These are phyloP conservation scores for Panagrolaimus sp. DNA, from an alignment of 1,140 invertebrate species.

Conservation along the genomic window DNA sequence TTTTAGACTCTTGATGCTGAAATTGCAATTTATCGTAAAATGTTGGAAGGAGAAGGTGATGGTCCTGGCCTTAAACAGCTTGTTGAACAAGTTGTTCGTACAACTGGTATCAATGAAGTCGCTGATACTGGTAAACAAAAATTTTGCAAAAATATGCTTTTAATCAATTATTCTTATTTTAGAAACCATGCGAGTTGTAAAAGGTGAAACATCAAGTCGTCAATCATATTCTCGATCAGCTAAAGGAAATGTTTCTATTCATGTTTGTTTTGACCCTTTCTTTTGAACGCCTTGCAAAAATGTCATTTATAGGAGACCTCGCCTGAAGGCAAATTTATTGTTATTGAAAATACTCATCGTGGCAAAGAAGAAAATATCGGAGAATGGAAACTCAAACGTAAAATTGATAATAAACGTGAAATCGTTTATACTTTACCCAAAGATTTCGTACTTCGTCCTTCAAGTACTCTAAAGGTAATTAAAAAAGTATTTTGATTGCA, in stretches of 20 bases:
- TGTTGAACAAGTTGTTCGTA: conserved; percentile 59
- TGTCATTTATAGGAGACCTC: conserved; percentile 16
- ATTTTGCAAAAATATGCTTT: conserved; percentile 9
- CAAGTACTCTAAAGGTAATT: conserved; percentile 23
- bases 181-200: conserved; percentile 60
- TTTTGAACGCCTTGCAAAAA: not conserved
- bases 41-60: conserved; percentile 59
- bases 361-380: conserved; percentile 36
- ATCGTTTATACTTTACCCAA: conserved; percentile 35
- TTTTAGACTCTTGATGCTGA: conserved; percentile 55
- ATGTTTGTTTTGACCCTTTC: not conserved
- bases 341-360: conserved; percentile 32
- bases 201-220: conserved; percentile 63
- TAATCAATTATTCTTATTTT: conserved; percentile 24
- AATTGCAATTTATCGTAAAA: conserved; percentile 60
- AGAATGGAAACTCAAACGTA: conserved; percentile 30
- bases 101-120: conserved; percentile 50
- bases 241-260: conserved; percentile 32
- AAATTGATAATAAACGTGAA: conserved; percentile 20
- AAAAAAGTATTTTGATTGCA: not conserved
- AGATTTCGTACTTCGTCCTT: conserved; percentile 29
- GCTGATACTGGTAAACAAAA: conserved; percentile 46
- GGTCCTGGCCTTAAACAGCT: conserved; percentile 57
- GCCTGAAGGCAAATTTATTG: conserved; percentile 27
- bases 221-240: conserved; percentile 61